Evolutionary conservation across 2,888 invertebrate species (phyloP).

Genomic region (Stenchaetothrips biformis): DNA sequence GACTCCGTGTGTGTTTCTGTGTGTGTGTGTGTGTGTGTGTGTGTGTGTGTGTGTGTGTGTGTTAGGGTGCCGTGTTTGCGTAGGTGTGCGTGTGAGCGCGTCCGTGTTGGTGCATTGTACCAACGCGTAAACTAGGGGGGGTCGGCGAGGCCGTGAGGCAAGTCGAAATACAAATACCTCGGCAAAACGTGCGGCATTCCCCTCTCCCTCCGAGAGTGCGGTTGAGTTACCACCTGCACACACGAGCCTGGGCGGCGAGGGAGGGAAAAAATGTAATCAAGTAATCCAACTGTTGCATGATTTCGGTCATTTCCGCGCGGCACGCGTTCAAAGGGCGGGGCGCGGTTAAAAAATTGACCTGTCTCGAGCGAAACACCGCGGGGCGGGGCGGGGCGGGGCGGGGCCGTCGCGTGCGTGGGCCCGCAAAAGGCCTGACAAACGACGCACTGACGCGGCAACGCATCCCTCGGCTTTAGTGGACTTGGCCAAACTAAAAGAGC

Average conservation of each 20-base stretch:
- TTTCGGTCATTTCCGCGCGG: not conserved
- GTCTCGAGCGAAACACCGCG: not conserved
- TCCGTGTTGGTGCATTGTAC: too few relatives aligned
- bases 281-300: slow-evolving; percentile 22
- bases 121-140: too few relatives aligned
- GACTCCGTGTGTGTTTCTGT: too few relatives aligned
- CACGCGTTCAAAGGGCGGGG: not conserved
- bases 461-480: not conserved
- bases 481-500: not conserved
- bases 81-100: too few relatives aligned
- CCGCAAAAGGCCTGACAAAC: not conserved
- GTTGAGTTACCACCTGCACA: not conserved
- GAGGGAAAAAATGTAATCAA: not conserved
- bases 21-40: too few relatives aligned
- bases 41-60: too few relatives aligned
- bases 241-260: not conserved
- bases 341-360: slow-evolving; percentile 5
- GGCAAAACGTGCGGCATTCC: too few relatives aligned
- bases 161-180: too few relatives aligned
- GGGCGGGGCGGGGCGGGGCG: too few relatives aligned
- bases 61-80: too few relatives aligned
- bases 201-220: not conserved
- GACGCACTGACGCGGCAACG: not conserved
- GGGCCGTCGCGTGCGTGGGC: not conserved
- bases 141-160: too few relatives aligned